phyloP scores from a whole-genome alignment of 2,113 vertebrate species.

The Amazona vittata region DNA sequence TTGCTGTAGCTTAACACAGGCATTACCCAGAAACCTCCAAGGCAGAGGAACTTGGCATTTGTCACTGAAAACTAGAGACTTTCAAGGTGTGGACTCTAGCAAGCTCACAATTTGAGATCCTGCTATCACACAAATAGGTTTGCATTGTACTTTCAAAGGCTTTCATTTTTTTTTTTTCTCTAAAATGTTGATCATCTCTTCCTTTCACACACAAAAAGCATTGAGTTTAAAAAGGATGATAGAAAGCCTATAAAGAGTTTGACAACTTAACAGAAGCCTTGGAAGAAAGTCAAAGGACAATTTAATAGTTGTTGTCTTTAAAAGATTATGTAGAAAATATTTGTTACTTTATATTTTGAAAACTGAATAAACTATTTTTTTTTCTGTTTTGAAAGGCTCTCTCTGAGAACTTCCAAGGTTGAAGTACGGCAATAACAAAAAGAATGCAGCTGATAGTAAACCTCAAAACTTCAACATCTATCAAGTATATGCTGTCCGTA shows the following conservation, averaged over 20 bases:
- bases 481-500: background rate
- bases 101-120: background rate
- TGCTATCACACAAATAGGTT: background rate
- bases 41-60: background rate
- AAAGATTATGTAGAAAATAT: background rate
- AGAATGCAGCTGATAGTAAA: background rate
- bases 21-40: background rate
- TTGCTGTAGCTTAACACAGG: background rate
- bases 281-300: background rate
- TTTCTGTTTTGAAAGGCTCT: background rate
- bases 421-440: background rate
- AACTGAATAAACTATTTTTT: background rate
- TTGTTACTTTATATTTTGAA: constrained; percentile 3
- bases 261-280: background rate
- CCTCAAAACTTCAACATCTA: background rate
- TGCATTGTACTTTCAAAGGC: background rate
- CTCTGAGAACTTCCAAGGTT: background rate
- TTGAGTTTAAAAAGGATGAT: background rate
- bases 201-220: background rate
- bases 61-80: background rate
- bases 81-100: background rate
- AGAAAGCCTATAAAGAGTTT: background rate
- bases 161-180: background rate
- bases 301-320: background rate
- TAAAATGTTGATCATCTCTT: background rate